Conservation (phyloP, 2,888 invertebrate genomes). For the Fissipunctia ypsillon region DNA sequence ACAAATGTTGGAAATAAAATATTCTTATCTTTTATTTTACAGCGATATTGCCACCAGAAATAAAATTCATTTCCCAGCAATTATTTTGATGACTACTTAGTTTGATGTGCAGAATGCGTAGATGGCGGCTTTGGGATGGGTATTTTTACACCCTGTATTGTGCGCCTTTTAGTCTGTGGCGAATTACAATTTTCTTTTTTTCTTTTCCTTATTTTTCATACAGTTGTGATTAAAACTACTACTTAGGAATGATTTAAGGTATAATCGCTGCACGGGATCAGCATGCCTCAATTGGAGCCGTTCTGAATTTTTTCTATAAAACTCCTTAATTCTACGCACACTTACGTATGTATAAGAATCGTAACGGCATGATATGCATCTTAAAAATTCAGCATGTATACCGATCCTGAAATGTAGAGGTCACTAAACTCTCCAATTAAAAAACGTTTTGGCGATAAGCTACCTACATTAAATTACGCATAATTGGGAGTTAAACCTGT, state of each 20-base stretch:
- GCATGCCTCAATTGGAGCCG: not conserved
- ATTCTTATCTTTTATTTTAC: too few species aligned
- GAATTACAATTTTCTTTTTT: not conserved
- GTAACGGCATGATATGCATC: not conserved
- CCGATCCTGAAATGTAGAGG: not conserved
- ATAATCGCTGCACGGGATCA: not conserved
- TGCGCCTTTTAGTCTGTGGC: not conserved
- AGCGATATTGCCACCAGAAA: not conserved
- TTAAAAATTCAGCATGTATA: not conserved
- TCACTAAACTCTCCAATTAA: not conserved
- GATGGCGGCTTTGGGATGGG: not conserved
- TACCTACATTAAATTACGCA: not conserved
- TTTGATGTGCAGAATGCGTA: not conserved
- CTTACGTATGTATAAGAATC: too few species aligned
- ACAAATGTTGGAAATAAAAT: not conserved
- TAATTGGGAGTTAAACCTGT: not conserved
- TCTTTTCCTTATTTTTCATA: not conserved
- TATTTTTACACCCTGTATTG: not conserved
- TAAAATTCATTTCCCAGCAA: not conserved
- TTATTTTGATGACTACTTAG: not conserved
- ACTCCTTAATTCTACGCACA: not conserved
- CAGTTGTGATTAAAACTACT: not conserved
- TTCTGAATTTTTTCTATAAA: not conserved
- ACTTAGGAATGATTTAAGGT: not conserved
- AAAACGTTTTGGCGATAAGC: slow-evolving; percentile 2